Evolutionary conservation across 2,888 invertebrate genomes (phyloP).

Genomic region (Chouioia cunea): DNA sequence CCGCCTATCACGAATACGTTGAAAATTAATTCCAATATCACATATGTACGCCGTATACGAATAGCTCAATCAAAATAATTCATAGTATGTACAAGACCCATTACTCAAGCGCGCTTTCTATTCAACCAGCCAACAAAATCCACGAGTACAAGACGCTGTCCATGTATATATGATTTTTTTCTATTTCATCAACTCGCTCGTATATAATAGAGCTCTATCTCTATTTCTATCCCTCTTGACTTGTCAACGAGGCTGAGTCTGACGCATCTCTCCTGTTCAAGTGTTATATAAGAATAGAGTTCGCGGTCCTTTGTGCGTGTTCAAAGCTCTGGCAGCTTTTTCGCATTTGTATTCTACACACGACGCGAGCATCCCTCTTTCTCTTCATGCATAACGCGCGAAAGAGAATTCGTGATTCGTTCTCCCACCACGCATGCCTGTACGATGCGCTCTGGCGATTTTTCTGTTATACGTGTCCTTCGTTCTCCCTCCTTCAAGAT

Average conservation of each 20-base stretch:
- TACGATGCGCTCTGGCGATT: background rate
- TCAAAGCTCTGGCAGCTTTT: background rate
- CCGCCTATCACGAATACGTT: no score
- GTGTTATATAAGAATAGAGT: no score
- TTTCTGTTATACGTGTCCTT: background rate
- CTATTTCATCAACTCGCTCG: background rate
- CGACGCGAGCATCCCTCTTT: slow-evolving; percentile 12
- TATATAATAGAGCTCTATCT: background rate
- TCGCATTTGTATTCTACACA: slow-evolving; percentile 55
- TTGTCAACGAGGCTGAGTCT: background rate
- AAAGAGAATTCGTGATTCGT: slow-evolving; percentile 44
- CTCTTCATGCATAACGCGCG: slow-evolving; percentile 34
- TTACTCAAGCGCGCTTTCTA: no score
- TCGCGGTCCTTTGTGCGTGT: background rate
- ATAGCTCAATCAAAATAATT: no score
- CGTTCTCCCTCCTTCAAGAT: background rate
- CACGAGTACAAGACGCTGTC: no score
- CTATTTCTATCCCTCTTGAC: background rate
- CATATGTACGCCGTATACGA: no score
- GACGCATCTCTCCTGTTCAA: no score
- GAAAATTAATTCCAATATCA: no score
- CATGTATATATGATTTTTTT: background rate
- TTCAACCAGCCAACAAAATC: no score
- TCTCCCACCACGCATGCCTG: background rate
- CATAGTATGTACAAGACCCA: no score